phyloP scores from a whole-genome alignment of 2,113 vertebrate genomes.

The Sinocyclocheilus anshuiensis region DNA sequence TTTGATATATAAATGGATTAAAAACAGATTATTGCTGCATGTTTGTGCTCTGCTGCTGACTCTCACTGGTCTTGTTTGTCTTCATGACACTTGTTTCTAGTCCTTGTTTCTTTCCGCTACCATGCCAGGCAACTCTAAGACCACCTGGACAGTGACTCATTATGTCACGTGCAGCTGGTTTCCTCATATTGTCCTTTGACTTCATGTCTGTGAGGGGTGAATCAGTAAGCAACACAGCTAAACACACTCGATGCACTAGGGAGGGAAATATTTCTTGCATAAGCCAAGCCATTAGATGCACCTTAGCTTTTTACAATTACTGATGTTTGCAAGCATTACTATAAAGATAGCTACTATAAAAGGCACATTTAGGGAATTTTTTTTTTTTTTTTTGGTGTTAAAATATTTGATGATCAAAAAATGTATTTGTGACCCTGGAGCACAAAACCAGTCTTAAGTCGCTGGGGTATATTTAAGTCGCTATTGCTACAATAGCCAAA shows the following conservation, averaged over 20 bases:
- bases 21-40: neutral
- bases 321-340: too few species aligned
- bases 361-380: neutral
- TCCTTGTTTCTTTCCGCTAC: neutral
- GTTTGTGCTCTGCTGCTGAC: neutral
- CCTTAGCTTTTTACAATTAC: neutral
- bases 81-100: neutral
- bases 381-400: neutral
- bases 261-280: neutral
- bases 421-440: too few species aligned
- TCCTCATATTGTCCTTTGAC: slow-evolving; percentile 6
- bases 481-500: too few species aligned
- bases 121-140: neutral
- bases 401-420: neutral
- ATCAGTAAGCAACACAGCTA: neutral
- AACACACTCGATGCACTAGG: neutral
- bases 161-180: neutral
- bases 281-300: neutral
- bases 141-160: slow-evolving; percentile 15
- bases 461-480: too few species aligned
- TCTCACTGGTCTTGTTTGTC: neutral
- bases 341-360: neutral
- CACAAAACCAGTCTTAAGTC: too few species aligned
- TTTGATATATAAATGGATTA: neutral
- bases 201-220: neutral